phyloP scores from a whole-genome alignment of 2,888 invertebrate species.

The Perithous albicinctus region DNA sequence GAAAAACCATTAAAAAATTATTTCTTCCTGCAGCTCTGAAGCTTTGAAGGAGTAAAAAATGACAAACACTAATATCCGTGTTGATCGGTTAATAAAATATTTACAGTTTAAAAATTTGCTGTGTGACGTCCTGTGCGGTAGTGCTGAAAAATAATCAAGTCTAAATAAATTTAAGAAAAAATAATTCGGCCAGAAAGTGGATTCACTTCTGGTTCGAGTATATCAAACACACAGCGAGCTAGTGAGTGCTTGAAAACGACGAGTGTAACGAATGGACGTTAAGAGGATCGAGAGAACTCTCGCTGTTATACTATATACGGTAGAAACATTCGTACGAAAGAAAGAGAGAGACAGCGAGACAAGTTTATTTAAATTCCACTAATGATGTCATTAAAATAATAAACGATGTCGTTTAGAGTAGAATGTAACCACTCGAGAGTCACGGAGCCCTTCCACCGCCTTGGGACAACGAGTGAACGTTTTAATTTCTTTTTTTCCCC shows the following conservation, averaged over 20 bases:
- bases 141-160: no score
- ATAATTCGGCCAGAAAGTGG: no score
- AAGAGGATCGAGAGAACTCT: conserved; percentile 51
- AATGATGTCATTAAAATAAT: conserved; percentile 81
- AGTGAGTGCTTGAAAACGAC: conserved; percentile 36
- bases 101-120: no score
- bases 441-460: conserved; percentile 46
- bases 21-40: no score
- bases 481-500: conserved; percentile 56
- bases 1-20: no score
- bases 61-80: no score
- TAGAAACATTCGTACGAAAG: conserved; percentile 20
- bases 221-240: conserved; percentile 23
- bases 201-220: no score
- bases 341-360: conserved; percentile 47
- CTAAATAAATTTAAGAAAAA: no score
- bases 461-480: conserved; percentile 53
- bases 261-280: conserved; percentile 47
- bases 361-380: conserved; percentile 80
- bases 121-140: no score
- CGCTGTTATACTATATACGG: conserved; percentile 27
- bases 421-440: conserved; percentile 69
- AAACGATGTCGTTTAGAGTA: conserved; percentile 78
- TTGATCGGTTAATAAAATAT: no score
- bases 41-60: no score